phyloP scores from a whole-genome alignment of 2,113 vertebrate species.

The Cynopterus brachyotis region DNA sequence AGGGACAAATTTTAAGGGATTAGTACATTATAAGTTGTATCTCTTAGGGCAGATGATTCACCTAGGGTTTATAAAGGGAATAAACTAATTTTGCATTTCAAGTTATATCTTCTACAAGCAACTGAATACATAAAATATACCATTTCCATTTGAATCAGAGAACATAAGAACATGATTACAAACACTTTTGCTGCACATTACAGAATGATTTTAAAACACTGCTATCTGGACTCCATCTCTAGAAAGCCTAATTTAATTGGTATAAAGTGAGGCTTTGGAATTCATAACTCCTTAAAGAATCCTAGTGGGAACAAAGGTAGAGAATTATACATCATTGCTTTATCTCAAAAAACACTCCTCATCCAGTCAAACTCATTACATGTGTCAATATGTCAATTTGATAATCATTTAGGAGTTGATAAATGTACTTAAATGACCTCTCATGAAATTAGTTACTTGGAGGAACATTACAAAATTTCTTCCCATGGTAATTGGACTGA shows the following conservation, averaged over 20 bases:
- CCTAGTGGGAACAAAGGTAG: neutral
- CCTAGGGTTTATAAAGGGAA: neutral
- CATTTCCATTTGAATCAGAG: neutral
- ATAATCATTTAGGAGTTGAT: neutral
- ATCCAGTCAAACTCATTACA: neutral
- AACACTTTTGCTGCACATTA: neutral
- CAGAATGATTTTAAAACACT: neutral
- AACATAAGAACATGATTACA: neutral
- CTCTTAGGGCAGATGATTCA: neutral
- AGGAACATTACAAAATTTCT: neutral
- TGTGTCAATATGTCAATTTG: neutral
- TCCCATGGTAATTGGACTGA: neutral
- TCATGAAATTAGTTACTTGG: neutral
- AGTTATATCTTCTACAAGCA: neutral
- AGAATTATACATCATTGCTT: neutral
- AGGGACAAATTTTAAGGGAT: neutral
- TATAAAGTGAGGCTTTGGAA: neutral
- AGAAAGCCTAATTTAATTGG: neutral
- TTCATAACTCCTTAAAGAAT: neutral
- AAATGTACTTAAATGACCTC: neutral
- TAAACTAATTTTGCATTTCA: constrained; percentile 22
- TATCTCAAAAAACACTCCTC: neutral
- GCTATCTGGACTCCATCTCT: neutral
- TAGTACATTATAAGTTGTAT: neutral
- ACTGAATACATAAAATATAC: neutral